Base-by-base conservation (phyloP, 2,888 invertebrate genomes). In the Oxystoma pomonae region DNA sequence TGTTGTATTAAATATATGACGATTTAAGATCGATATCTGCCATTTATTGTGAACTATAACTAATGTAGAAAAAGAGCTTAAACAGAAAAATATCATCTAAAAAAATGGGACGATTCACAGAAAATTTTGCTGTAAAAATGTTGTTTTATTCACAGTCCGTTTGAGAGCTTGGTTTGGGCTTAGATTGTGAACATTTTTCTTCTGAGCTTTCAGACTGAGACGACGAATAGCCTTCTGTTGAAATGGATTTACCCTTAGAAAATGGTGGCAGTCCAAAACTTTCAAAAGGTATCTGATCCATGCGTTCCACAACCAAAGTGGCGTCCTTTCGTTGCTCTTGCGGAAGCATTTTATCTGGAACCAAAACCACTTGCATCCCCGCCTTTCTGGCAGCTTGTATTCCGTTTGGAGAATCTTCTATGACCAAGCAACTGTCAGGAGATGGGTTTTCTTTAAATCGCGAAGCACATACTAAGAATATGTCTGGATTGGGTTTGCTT, bases 331-430 rank as follows among this genome's bases (percentile, higher is more conserved):
- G 82, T 62, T 82, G 73, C 59, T 84, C 82, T 16, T 75, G 71
- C 0, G 83, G 80, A 20, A 86, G 77, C 56, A 73, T 67, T 50
- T 77, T 71, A 77, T 92, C 92, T 0, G 93, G 93, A 1, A 93
- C 89, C 90, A 93, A 91, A 0, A 94, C 87, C 1, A 86, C 87
- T 78, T 92, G 92, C 95, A 96, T 96, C 3, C 90, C 90, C 0
- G 96, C 95, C 17, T 85, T 83, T 18, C 85, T 74, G 0, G 89
- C 95, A 0, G 92, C 91, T 35, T 85, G 83, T 0, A 95, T 92
- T 0, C 97, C 96, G 78, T 94, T 94, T 0, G 92, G 91, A 0
- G 96, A 91, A 80, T 97, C 97, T 82, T 97, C 97, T 77, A 96
- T 92, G 1, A 94, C 95, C 65, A 96, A 79, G 74, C 92, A 92